Percentiles rank a stretch among this genome's conserved stretches.
Conservation (phyloP, 2,113 vertebrate species). For the Actenoides hombroni region DNA sequence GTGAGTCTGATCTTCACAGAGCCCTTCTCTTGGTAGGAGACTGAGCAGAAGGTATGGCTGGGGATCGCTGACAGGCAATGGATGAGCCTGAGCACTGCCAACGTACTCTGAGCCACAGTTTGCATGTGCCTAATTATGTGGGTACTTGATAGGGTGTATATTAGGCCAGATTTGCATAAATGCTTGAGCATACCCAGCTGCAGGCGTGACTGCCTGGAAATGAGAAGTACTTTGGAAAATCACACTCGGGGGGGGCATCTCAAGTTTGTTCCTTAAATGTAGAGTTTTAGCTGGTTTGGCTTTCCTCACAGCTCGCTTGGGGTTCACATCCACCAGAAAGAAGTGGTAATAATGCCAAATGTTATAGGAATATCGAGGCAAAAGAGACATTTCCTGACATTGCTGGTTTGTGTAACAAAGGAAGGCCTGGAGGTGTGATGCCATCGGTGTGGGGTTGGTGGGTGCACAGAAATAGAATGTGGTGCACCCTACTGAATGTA, state of each 20-base stretch:
- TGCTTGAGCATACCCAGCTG: background rate
- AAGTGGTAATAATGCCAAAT: background rate
- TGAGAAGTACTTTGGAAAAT: background rate
- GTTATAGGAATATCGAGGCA: background rate
- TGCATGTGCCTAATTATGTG: background rate
- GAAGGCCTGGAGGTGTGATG: background rate
- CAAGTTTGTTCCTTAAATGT: background rate
- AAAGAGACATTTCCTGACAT: background rate
- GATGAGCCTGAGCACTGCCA: background rate
- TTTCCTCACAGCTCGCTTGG: background rate
- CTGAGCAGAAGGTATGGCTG: background rate
- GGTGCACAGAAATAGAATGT: background rate
- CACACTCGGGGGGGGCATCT: background rate
- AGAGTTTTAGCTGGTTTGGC: background rate
- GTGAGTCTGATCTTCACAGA: background rate
- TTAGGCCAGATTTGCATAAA: background rate
- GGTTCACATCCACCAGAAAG: background rate
- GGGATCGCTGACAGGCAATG: background rate
- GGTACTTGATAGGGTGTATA: background rate
- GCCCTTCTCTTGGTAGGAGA: background rate
- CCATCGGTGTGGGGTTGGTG: background rate
- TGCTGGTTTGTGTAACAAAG: background rate
- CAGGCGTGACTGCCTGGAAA: background rate
- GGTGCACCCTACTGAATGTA: background rate
- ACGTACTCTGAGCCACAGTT: background rate